Base-by-base conservation (phyloP, 2,797 vertebrate species). In the Liparis tanakae region DNA sequence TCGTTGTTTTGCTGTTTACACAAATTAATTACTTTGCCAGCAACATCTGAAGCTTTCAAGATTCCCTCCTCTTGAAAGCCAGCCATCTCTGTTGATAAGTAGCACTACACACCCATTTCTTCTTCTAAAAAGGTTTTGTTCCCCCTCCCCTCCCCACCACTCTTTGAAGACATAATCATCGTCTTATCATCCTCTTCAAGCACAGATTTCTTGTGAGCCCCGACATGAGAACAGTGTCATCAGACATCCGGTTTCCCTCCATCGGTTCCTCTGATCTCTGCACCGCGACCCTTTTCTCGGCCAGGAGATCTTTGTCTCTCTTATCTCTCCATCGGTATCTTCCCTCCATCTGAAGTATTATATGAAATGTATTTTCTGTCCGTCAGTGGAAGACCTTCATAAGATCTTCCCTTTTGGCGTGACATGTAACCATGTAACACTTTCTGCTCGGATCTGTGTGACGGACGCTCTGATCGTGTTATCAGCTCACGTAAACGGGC, bases 401-500 rank as follows among this genome's bases (percentile, higher is more conserved):
- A 87, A 48, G 53, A 51, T 53, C 69, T 78, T 67, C 68, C 54
- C 72, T 57, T 74, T 58, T 77, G 79, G 76, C 79, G 43, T 44
- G 71, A 74, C 70, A 76, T 60, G 71, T 80, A 75, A 67, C 74
- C 84, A 74, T 80, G 84, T 51, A n/a, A 85, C 80, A 59, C 62
- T 72, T 81, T 80, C 67, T 81, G 83, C 85, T 79, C 61, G 72
- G 68, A 80, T 82, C 25, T 30, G 17, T 61, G 66, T 54, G 43
- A 14, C 46, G 81, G 62, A 73, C 70, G 43, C 71, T 72, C 61
- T 67, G 67, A 79, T 85, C 62, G 12, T 75, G 74, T 78, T 81
- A 79, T 82, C 76, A 72, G 41, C 22, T 65, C 80, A 75, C 71
- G 74, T 48, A 51, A 14, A 20, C 39, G 53, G 55, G 22, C 67